Percentiles rank a stretch among this genome's conserved stretches.
Conservation (phyloP, 2,888 invertebrate genomes). For the Camponotus fellah region DNA sequence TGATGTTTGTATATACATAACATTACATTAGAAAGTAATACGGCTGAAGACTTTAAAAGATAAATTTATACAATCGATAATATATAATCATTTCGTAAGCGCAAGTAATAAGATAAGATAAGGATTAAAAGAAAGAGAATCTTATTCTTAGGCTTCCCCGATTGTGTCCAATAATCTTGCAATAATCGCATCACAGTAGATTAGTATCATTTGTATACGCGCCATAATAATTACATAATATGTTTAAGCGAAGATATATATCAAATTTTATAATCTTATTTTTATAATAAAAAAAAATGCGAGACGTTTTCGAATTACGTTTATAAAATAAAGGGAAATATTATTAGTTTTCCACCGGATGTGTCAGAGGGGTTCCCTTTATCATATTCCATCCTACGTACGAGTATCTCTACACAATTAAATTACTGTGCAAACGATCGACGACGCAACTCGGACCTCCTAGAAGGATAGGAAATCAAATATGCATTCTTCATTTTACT, state of each 20-base stretch:
- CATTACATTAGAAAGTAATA: slow-evolving; percentile 19
- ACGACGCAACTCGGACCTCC: background rate
- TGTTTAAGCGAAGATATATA: slow-evolving; percentile 69
- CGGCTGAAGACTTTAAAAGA: slow-evolving; percentile 35
- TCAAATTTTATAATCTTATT: slow-evolving; percentile 80
- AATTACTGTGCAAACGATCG: slow-evolving; percentile 9
- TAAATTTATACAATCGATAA: slow-evolving; percentile 28
- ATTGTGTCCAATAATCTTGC: slow-evolving; percentile 60
- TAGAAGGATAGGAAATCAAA: slow-evolving; percentile 51
- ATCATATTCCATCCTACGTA: slow-evolving; percentile 3
- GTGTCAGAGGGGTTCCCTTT: background rate
- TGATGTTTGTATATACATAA: slow-evolving; percentile 31
- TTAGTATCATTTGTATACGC: slow-evolving; percentile 68
- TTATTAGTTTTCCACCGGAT: slow-evolving; percentile 57
- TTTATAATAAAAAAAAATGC: slow-evolving; percentile 78
- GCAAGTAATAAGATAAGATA: slow-evolving; percentile 24
- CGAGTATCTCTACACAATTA: background rate
- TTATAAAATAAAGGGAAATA: slow-evolving; percentile 77
- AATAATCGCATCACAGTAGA: slow-evolving; percentile 62
- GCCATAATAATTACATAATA: slow-evolving; percentile 67
- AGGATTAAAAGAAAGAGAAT: slow-evolving; percentile 16
- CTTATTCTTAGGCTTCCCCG: slow-evolving; percentile 16
- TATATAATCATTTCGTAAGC: slow-evolving; percentile 48
- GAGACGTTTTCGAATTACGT: slow-evolving; percentile 72
- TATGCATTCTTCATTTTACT: slow-evolving; percentile 57